Evolutionary conservation across 2,888 invertebrate species (phyloP).

Genomic region (Habroteleia sp.): DNA sequence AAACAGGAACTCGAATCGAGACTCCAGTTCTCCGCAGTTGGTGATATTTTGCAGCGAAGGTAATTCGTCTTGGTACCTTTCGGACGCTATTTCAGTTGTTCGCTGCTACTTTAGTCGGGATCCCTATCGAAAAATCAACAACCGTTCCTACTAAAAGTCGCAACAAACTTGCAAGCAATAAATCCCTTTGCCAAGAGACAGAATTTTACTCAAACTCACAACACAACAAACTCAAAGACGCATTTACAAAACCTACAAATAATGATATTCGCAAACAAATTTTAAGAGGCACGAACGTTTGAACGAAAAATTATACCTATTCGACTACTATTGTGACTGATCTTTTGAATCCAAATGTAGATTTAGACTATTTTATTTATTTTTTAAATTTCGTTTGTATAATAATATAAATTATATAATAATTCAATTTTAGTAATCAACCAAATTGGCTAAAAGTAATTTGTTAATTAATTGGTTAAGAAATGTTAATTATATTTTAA

Average conservation of each 20-base stretch:
- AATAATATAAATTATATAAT: too few species aligned
- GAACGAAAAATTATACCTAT: too few species aligned
- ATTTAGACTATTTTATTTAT: too few species aligned
- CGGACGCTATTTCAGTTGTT: conserved; percentile 28
- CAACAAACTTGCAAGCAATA: conserved; percentile 37
- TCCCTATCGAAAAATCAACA: conserved; percentile 34
- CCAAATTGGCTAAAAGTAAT: too few species aligned
- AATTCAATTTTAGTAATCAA: too few species aligned
- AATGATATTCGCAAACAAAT: not conserved
- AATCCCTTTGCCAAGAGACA: conserved; percentile 24
- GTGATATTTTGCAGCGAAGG: conserved; percentile 31
- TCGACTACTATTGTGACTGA: too few species aligned
- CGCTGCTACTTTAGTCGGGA: conserved; percentile 25
- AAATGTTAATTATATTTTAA: too few species aligned
- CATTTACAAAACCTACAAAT: conserved; percentile 1
- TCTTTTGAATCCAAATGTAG: too few species aligned
- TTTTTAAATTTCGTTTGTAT: too few species aligned
- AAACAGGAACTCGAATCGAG: conserved; percentile 7
- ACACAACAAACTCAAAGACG: conserved; percentile 16
- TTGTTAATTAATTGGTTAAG: too few species aligned
- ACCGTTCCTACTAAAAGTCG: conserved; percentile 16
- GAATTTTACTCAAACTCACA: conserved; percentile 13
- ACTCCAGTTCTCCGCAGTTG: conserved; percentile 8
- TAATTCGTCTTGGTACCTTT: conserved; percentile 27
- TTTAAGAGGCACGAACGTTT: too few species aligned